Evolutionary conservation across 2,888 invertebrate species (phyloP).

Genomic region (Stratiomys singularior): DNA sequence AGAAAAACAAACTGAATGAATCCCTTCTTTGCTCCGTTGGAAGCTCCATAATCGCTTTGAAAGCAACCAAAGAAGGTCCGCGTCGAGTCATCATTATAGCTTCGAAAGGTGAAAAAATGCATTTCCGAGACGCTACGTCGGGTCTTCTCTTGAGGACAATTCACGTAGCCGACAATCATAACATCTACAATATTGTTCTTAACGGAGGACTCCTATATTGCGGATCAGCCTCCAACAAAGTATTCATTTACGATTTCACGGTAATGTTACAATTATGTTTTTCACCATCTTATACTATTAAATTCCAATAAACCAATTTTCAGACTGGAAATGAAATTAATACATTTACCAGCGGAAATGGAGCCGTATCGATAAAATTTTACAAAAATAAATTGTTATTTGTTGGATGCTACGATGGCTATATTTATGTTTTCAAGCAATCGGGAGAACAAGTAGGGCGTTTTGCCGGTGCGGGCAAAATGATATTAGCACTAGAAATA

Average conservation of each 20-base stretch:
- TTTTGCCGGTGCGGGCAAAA: constrained; percentile 76
- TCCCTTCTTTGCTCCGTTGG: constrained; percentile 72
- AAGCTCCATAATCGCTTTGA: constrained; percentile 74
- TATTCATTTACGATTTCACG: constrained; percentile 79
- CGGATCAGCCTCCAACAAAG: constrained; percentile 77
- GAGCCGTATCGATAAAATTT: constrained; percentile 77
- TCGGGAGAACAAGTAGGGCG: constrained; percentile 69
- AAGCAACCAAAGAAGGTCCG: constrained; percentile 78
- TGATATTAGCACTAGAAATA: constrained; percentile 77
- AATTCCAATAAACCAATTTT: too few species aligned
- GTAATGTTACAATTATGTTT: too few species aligned
- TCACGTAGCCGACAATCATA: constrained; percentile 68
- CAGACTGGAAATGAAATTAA: constrained; percentile 74
- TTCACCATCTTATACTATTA: too few species aligned
- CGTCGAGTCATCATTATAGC: constrained; percentile 75
- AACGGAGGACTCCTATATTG: constrained; percentile 78
- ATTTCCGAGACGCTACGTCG: constrained; percentile 77
- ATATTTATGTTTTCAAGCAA: constrained; percentile 74
- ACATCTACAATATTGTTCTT: constrained; percentile 77
- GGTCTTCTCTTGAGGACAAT: constrained; percentile 76
- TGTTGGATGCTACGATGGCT: constrained; percentile 83
- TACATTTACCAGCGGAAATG: constrained; percentile 74
- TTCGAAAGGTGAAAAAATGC: constrained; percentile 75
- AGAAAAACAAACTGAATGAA: constrained; percentile 70
- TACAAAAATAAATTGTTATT: constrained; percentile 72